Evolutionary conservation across 2,113 vertebrate species (phyloP).

Genomic region (Zapus hudsonius): DNA sequence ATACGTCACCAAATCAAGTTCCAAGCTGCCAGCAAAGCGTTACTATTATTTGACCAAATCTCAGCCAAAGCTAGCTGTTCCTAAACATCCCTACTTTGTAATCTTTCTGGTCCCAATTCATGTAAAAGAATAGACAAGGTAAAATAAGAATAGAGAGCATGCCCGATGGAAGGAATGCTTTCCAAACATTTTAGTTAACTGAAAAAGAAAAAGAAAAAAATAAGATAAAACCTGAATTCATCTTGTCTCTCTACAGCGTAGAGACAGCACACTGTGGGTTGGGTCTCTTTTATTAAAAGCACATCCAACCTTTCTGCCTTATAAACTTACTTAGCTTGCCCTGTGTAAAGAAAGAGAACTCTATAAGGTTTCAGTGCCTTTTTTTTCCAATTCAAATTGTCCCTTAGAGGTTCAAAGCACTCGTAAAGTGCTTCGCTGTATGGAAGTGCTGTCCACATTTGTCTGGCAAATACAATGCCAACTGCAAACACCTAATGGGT

Average conservation of each 20-base stretch:
- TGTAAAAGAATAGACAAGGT: neutral
- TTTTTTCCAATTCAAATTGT: conserved; percentile 35
- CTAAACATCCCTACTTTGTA: conserved; percentile 18
- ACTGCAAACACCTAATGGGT: conserved; percentile 14
- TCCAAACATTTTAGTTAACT: conserved; percentile 24
- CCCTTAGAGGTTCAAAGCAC: conserved; percentile 51
- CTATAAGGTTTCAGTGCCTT: conserved; percentile 39
- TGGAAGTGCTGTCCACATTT: conserved; percentile 56
- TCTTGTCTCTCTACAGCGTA: neutral
- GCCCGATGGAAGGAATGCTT: neutral
- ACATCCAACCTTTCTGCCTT: neutral
- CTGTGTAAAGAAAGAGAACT: conserved; percentile 51
- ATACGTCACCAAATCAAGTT: neutral
- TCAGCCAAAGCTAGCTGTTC: neutral
- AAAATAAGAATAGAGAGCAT: neutral
- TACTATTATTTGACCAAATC: neutral
- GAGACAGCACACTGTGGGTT: neutral
- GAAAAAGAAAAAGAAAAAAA: conserved; percentile 42
- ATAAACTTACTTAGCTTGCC: conserved; percentile 63
- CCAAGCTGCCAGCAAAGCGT: neutral
- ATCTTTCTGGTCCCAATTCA: neutral
- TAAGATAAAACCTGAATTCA: neutral
- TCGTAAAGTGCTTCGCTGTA: conserved; percentile 47
- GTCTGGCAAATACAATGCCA: conserved; percentile 51
- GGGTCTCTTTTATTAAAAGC: conserved; percentile 29